Evolutionary conservation across 2,888 invertebrate genomes (phyloP).

Genomic region (Neria commutata): DNA sequence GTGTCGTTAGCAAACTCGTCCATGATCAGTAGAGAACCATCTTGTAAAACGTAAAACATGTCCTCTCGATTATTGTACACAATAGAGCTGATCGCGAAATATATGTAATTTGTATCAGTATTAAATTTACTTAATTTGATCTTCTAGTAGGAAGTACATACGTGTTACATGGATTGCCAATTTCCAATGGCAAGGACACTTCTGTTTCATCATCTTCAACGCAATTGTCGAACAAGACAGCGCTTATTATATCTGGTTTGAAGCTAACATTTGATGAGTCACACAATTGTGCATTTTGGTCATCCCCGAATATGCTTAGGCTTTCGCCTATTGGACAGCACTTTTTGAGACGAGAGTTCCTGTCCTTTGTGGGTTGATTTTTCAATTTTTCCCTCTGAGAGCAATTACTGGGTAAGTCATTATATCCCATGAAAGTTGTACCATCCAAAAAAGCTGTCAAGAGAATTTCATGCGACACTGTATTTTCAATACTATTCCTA

Average conservation of each 20-base stretch:
- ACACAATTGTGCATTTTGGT: slow-evolving; percentile 47
- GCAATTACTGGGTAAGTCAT: slow-evolving; percentile 42
- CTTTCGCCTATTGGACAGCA: slow-evolving; percentile 58
- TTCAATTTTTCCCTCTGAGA: slow-evolving; percentile 48
- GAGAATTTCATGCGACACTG: too few species aligned
- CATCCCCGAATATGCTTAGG: slow-evolving; percentile 45
- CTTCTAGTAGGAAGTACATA: slow-evolving; percentile 35
- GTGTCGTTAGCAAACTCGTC: slow-evolving; percentile 52
- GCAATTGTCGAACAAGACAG: slow-evolving; percentile 57
- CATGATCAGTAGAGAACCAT: slow-evolving; percentile 56
- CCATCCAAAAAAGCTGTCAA: too few species aligned
- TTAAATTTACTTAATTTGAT: neutral
- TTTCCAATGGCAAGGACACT: slow-evolving; percentile 44
- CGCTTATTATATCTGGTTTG: slow-evolving; percentile 47
- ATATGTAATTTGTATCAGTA: neutral
- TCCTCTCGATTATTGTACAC: slow-evolving; percentile 50
- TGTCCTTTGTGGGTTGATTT: slow-evolving; percentile 42
- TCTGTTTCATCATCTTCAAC: slow-evolving; percentile 56
- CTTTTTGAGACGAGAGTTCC: slow-evolving; percentile 62
- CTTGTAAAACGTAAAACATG: slow-evolving; percentile 53
- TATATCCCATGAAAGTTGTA: neutral
- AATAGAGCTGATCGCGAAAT: slow-evolving; percentile 43
- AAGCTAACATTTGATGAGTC: slow-evolving; percentile 37
- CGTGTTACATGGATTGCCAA: slow-evolving; percentile 60
- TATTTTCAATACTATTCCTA: neutral